Evolutionary conservation across 2,113 vertebrate species (phyloP).

Genomic region (Eleginops maclovinus): DNA sequence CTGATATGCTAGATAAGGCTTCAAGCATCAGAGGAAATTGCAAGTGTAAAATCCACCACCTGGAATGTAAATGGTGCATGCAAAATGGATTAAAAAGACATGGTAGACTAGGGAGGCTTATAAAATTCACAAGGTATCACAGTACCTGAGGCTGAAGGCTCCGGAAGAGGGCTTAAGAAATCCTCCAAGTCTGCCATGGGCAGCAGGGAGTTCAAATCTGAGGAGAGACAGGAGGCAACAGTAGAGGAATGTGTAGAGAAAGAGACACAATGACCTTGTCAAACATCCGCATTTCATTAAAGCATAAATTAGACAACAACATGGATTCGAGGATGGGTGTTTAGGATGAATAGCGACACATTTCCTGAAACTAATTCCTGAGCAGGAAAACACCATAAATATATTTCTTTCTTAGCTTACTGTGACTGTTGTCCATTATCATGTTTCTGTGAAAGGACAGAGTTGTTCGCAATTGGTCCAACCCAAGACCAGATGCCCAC

Average conservation of each 20-base stretch:
- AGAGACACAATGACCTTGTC: slow-evolving; percentile 8
- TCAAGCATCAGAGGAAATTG: neutral
- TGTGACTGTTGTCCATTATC: neutral
- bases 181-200: slow-evolving; percentile 76
- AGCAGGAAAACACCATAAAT: neutral
- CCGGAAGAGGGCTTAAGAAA: slow-evolving; percentile 84
- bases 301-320: neutral
- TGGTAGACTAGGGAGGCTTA: neutral
- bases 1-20: neutral
- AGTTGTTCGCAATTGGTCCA: neutral
- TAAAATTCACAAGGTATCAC: neutral
- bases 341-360: neutral
- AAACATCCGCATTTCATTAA: slow-evolving; percentile 15
- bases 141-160: slow-evolving; percentile 88
- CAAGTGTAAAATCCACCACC: slow-evolving; percentile 2
- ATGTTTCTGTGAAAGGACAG: neutral
- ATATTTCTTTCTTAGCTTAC: neutral
- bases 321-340: neutral
- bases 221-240: slow-evolving; percentile 26
- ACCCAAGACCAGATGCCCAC: neutral
- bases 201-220: slow-evolving; percentile 79
- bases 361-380: neutral
- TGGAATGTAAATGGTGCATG: slow-evolving; percentile 26
- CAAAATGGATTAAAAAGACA: slow-evolving; percentile 36
- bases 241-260: neutral